phyloP scores from a whole-genome alignment of 2,888 invertebrate genomes.

The Drosophila limbata region DNA sequence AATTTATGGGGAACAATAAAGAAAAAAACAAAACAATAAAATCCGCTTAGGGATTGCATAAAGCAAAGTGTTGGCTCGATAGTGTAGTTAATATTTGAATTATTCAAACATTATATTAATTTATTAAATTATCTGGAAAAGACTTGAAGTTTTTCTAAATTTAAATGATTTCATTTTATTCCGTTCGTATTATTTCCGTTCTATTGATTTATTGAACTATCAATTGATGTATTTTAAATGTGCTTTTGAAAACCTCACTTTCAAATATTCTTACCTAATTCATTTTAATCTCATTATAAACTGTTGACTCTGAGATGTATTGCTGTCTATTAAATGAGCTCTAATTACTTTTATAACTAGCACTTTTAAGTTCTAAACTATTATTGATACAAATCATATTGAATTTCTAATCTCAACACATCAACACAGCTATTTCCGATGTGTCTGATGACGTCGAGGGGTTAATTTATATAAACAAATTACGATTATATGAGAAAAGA shows the following conservation, averaged over 20 bases:
- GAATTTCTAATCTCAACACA: conserved; percentile 20
- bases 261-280: conserved; percentile 1
- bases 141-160: background rate
- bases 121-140: too few species aligned
- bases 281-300: conserved; percentile 3
- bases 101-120: background rate
- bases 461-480: conserved; percentile 46
- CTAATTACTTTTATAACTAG: conserved; percentile 40
- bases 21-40: too few species aligned
- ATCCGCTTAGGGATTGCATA: background rate
- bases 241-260: background rate
- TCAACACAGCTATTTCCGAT: conserved; percentile 49
- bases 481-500: conserved; percentile 13
- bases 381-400: conserved; percentile 18
- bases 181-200: too few species aligned
- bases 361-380: background rate
- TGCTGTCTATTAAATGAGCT: conserved; percentile 18
- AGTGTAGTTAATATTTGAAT: background rate
- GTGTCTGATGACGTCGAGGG: conserved; percentile 35
- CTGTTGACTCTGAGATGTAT: background rate
- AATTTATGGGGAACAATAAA: background rate
- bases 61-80: background rate
- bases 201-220: background rate
- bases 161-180: too few species aligned
- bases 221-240: background rate